Conservation (phyloP, 2,888 invertebrate species). For the Heliconius ismenius region DNA sequence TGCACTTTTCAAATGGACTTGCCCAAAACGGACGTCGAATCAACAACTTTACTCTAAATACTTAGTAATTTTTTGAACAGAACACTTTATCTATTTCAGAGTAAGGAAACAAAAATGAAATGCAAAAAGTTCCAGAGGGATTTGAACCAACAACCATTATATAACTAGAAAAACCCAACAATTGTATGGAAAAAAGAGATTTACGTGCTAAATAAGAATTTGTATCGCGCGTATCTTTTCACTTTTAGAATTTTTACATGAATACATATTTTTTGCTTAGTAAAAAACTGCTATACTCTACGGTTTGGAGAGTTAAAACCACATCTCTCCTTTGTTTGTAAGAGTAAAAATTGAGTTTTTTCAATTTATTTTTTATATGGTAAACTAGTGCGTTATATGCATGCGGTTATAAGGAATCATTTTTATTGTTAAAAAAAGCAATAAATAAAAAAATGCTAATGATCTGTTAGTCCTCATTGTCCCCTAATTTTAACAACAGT, state of each 20-base stretch:
- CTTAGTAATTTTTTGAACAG: not conserved
- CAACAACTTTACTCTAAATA: not conserved
- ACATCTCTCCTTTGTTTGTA: not conserved
- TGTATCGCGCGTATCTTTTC: slow-evolving; percentile 7
- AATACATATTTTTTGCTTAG: slow-evolving; percentile 7
- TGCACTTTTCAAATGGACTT: too few relatives aligned
- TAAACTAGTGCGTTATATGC: too few relatives aligned
- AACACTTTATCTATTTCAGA: not conserved
- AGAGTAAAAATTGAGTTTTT: not conserved
- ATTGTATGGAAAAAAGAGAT: slow-evolving; percentile 3
- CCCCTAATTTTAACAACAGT: slow-evolving; percentile 3
- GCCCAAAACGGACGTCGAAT: not conserved
- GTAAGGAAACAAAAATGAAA: not conserved
- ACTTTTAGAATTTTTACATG: slow-evolving; percentile 3
- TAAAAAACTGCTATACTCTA: not conserved
- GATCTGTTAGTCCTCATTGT: not conserved
- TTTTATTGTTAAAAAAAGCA: too few relatives aligned
- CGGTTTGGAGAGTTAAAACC: not conserved
- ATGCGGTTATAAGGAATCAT: too few relatives aligned
- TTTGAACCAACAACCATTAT: not conserved
- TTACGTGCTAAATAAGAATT: slow-evolving; percentile 6
- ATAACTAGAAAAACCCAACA: not conserved
- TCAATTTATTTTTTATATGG: too few relatives aligned
- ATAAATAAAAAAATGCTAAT: not conserved
- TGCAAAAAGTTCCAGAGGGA: not conserved